Base-by-base conservation (phyloP, 2,888 invertebrate genomes). In the Stomorhina lunata region DNA sequence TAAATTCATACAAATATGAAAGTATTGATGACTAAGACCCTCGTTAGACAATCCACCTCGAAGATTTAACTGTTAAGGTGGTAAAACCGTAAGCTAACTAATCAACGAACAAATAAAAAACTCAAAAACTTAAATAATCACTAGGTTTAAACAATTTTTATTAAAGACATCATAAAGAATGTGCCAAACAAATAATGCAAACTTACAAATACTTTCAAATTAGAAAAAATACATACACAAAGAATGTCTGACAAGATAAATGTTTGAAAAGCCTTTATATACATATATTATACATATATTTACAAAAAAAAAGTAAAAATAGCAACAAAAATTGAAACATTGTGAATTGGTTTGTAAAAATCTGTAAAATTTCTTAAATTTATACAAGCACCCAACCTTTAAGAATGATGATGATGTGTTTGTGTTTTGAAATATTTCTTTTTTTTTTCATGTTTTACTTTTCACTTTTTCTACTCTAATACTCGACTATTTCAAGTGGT, bases 151-250 rank as follows among this genome's bases (percentile, higher is more conserved):
- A 2, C 50, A 59, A 27, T 59, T 4, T 66, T 61, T 22, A 25
- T 15, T 40, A 57, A 55, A 37, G 12, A 40, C 40, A 40, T 79
- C 48, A 59, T 72, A 66, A 72, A 66, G 66, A 40, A 59, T 72
- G 72, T 10, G 79, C 37, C 65, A 66, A 45, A 37, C 68, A 73
- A 77, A 77, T 68, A 81, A 77, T 59, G 59, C 81, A 81, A 55
- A 63, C 12, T 25, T 17, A 27, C 37, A 50, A 37, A 68, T 32
- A 25, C 17, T 40, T 5, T 4, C 15, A 32, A 45, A 65, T 34
- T 57, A 34, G 25, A 37, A 55, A 34, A 48, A 15, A 22, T 12
- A 27, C 17, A n/a, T 17, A 45, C 20, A 65, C 20, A 45, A 22
- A 76, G 45, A 61, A 61, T 53, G 9, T 32, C 43, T 57, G 55